Evolutionary conservation across 2,797 vertebrate species (phyloP).

Genomic region (Mergus octosetaceus): DNA sequence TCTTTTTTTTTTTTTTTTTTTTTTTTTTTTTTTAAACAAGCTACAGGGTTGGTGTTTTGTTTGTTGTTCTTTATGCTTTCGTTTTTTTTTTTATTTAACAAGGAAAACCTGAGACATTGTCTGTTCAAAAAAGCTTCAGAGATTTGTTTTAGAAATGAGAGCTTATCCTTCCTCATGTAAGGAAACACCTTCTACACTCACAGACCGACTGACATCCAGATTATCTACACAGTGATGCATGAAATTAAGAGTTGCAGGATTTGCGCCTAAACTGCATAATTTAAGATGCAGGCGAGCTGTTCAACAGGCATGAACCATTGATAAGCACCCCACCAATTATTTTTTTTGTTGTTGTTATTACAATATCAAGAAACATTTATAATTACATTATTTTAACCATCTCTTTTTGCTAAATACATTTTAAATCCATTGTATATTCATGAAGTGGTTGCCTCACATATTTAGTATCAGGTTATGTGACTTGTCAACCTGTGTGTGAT

Average conservation of each 20-base stretch:
- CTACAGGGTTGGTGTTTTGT: not conserved
- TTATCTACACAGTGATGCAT: not conserved
- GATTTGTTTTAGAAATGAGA: conserved; percentile 24
- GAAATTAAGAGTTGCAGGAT: not conserved
- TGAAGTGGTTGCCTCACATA: not conserved
- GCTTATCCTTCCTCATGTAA: conserved; percentile 5
- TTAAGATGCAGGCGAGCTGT: not conserved
- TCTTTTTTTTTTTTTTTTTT: not conserved
- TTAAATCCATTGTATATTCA: conserved; percentile 19
- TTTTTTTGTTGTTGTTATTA: not conserved
- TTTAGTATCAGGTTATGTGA: not conserved
- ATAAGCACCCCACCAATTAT: not conserved
- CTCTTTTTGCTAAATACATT: not conserved
- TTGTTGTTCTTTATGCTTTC: not conserved
- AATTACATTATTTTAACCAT: not conserved
- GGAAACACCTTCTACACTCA: not conserved
- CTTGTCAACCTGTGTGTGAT: not conserved
- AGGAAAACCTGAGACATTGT: not conserved
- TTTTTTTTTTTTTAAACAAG: not conserved
- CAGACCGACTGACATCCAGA: not conserved
- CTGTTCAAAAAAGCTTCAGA: conserved; percentile 1
- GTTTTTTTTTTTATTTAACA: not conserved
- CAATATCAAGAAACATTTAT: not conserved
- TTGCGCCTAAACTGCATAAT: not conserved
- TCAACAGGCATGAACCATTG: not conserved